Evolutionary conservation across 1,140 invertebrate species (phyloP).

Genomic region (Bombus terrestris): DNA sequence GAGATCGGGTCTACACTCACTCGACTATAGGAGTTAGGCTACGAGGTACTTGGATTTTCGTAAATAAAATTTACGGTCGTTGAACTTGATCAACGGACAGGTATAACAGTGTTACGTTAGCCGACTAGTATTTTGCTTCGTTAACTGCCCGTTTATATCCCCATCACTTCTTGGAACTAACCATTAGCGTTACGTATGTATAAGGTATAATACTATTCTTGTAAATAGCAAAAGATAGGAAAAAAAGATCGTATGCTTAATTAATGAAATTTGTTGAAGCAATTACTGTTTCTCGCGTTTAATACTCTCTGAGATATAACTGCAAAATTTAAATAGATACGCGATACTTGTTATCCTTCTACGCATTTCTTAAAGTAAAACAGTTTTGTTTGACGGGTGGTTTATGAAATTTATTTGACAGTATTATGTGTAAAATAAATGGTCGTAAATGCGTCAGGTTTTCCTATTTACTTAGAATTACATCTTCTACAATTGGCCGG

Average conservation of each 20-base stretch:
- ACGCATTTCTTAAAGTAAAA: background rate
- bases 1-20: background rate
- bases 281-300: too few relatives aligned
- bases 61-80: conserved; percentile 77
- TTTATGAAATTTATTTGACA: background rate
- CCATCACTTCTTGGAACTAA: too few relatives aligned
- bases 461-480: background rate
- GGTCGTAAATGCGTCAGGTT: background rate
- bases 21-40: background rate
- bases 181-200: too few relatives aligned
- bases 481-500: background rate
- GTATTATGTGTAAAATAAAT: background rate
- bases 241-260: too few relatives aligned
- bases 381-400: rapidly evolving
- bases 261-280: too few relatives aligned
- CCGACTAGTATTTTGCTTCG: too few relatives aligned
- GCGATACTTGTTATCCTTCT: background rate
- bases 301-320: too few relatives aligned
- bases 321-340: too few relatives aligned
- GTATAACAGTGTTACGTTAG: background rate
- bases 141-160: too few relatives aligned
- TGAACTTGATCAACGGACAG: conserved; percentile 70
- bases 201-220: too few relatives aligned
- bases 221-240: too few relatives aligned
- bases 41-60: conserved; percentile 67